Evolutionary conservation across 2,797 vertebrate species (phyloP).

Genomic region (Sandelia bainsii): DNA sequence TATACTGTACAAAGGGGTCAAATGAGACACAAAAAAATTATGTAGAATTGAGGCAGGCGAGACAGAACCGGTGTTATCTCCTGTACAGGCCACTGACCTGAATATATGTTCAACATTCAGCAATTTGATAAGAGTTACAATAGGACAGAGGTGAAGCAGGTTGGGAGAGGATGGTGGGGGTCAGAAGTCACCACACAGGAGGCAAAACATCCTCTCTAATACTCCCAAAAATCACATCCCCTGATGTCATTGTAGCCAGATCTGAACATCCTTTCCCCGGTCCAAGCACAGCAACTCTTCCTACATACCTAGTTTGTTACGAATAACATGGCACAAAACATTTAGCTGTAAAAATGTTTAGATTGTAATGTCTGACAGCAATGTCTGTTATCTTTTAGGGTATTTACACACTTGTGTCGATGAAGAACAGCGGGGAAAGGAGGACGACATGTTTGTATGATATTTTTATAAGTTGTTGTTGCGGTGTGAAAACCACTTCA

Average conservation of each 20-base stretch:
- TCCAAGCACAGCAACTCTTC: slow-evolving; percentile 73
- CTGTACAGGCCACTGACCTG: slow-evolving; percentile 10
- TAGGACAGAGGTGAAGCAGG: slow-evolving; percentile 72
- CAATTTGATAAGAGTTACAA: slow-evolving; percentile 69
- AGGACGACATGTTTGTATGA: slow-evolving; percentile 2
- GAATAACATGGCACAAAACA: slow-evolving; percentile 26
- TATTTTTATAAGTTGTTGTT: slow-evolving; percentile 19
- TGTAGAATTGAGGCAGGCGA: slow-evolving; percentile 23
- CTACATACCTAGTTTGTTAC: slow-evolving; percentile 52
- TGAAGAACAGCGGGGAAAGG: not conserved
- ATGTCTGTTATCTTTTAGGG: slow-evolving; percentile 26
- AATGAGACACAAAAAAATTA: slow-evolving; percentile 29
- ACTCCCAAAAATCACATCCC: slow-evolving; percentile 76
- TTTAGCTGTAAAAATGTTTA: slow-evolving; percentile 37
- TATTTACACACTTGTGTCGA: slow-evolving; percentile 8
- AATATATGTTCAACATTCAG: slow-evolving; percentile 56
- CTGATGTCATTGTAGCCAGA: slow-evolving; percentile 58
- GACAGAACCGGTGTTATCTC: slow-evolving; percentile 49
- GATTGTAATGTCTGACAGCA: slow-evolving; percentile 31
- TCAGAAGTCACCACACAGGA: slow-evolving; percentile 82
- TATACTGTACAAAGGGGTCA: not conserved
- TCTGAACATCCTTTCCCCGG: slow-evolving; percentile 73
- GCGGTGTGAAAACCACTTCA: slow-evolving; percentile 8
- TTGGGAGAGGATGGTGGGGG: slow-evolving; percentile 78
- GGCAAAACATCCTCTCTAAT: slow-evolving; percentile 81